Conservation (phyloP, 2,797 vertebrate genomes). For the Parauchenoglanis ngamensis region DNA sequence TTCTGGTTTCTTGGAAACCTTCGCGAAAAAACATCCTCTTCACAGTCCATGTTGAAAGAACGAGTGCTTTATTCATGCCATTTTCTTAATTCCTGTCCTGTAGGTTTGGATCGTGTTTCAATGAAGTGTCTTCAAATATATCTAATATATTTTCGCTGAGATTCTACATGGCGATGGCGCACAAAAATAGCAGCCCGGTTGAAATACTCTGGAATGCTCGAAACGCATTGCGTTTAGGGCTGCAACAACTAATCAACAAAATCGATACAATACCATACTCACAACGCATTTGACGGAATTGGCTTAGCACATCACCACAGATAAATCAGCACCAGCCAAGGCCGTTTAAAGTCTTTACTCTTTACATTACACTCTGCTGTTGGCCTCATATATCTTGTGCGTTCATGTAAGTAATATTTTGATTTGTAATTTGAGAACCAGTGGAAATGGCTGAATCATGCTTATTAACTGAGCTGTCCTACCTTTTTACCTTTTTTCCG, state of each 20-base stretch:
- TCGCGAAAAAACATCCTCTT: background rate
- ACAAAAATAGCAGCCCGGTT: background rate
- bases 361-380: background rate
- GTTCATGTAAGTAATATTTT: background rate
- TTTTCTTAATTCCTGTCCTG: background rate
- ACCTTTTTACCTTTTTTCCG: too few relatives aligned
- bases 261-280: background rate
- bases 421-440: background rate
- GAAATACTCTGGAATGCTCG: background rate
- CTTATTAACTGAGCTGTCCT: background rate
- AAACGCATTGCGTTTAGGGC: background rate
- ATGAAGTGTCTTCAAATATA: background rate
- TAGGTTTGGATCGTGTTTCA: background rate
- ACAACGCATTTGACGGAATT: background rate
- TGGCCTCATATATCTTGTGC: background rate
- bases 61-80: background rate
- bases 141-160: background rate
- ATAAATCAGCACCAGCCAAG: background rate
- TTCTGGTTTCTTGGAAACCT: constrained; percentile 9
- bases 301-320: background rate
- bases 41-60: background rate
- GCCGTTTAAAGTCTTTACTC: background rate
- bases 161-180: background rate
- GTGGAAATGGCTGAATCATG: background rate
- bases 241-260: background rate